Evolutionary conservation across 2,797 vertebrate species (phyloP).

Genomic region (Momotus momota): DNA sequence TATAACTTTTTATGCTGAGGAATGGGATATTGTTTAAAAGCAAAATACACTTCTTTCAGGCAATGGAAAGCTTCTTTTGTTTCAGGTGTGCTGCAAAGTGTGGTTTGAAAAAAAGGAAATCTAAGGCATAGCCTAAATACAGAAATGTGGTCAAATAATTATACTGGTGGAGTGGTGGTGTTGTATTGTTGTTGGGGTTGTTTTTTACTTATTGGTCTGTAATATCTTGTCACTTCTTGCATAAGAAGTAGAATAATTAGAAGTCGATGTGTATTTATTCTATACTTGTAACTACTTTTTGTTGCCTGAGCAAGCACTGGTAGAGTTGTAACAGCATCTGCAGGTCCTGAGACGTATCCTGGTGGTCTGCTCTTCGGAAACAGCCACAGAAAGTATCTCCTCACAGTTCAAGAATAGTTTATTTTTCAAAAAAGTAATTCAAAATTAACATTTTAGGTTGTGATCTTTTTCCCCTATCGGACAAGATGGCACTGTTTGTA

Average conservation of each 20-base stretch:
- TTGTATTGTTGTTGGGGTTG: too few relatives aligned
- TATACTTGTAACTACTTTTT: background rate
- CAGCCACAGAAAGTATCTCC: background rate
- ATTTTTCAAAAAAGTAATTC: background rate
- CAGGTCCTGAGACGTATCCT: background rate
- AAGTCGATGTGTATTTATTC: background rate
- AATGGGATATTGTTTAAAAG: background rate
- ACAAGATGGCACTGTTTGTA: background rate
- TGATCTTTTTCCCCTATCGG: background rate
- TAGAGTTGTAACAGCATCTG: background rate
- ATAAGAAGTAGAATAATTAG: background rate
- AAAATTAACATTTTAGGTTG: background rate
- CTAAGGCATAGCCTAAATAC: background rate
- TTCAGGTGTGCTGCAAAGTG: background rate
- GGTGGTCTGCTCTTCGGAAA: background rate
- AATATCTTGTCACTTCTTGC: background rate
- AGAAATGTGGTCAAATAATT: background rate
- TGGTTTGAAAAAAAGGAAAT: background rate
- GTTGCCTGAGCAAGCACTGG: background rate
- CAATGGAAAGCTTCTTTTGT: background rate
- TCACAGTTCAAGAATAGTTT: background rate
- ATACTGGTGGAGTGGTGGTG: background rate
- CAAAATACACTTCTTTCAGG: background rate
- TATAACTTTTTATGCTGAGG: background rate
- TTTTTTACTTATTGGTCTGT: background rate